These are phyloP conservation scores for Mimas tiliae DNA, from an alignment of 2,888 invertebrate species.

Conservation along the genomic window DNA sequence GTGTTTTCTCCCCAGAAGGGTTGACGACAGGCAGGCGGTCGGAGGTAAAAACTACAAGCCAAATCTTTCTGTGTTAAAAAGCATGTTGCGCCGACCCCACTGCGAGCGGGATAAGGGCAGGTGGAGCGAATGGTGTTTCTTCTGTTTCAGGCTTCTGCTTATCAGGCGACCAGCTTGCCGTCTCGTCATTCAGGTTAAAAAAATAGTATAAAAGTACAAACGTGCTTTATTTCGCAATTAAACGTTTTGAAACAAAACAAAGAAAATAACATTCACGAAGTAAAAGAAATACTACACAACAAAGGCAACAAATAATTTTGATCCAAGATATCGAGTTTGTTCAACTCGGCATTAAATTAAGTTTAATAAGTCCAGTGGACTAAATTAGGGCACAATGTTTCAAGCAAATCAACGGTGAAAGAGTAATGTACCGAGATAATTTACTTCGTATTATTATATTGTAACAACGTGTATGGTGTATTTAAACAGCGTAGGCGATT, in stretches of 20 bases:
- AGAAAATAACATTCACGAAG: neutral
- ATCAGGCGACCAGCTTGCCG: too few species aligned
- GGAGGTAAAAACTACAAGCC: too few species aligned
- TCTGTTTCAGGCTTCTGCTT: too few species aligned
- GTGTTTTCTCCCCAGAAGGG: too few species aligned
- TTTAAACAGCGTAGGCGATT: slow-evolving; percentile 4
- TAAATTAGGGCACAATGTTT: slow-evolving; percentile 23
- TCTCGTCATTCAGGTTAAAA: too few species aligned
- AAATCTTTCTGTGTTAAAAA: too few species aligned
- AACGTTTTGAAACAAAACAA: neutral
- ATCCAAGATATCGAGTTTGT: slow-evolving; percentile 21
- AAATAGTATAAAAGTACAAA: too few species aligned
- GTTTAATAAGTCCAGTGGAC: slow-evolving; percentile 20
- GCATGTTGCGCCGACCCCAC: too few species aligned
- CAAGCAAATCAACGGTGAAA: slow-evolving; percentile 23
- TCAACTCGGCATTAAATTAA: slow-evolving; percentile 20
- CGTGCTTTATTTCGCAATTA: neutral
- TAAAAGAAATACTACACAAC: slow-evolving; percentile 16
- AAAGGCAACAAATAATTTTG: slow-evolving; percentile 17
- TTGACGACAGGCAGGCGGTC: too few species aligned
- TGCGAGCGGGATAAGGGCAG: too few species aligned
- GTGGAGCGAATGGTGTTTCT: too few species aligned
- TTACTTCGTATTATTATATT: slow-evolving; percentile 17
- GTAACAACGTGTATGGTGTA: neutral
- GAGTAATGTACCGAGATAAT: slow-evolving; percentile 19